Base-by-base conservation (phyloP, 2,113 vertebrate genomes). In the Antidorcas marsupialis region DNA sequence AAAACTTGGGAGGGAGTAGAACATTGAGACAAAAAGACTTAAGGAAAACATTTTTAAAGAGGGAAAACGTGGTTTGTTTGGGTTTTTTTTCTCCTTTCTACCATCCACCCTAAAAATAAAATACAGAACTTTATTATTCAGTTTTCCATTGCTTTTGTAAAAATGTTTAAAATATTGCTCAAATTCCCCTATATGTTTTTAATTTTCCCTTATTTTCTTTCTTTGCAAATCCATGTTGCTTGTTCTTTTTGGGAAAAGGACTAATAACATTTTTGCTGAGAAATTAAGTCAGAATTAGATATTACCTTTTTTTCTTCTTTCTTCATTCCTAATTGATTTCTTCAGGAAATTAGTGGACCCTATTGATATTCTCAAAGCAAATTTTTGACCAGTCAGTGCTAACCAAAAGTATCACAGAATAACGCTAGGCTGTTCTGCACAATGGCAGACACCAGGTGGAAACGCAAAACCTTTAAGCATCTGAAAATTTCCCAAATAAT, bases 151-250 rank as follows among this genome's bases (percentile, higher is more conserved):
- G 94, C 33, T 74, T 87, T 64, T 67, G 36, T 67, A 53, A 4
- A 85, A 50, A 94, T 88, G 13, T 82, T 97, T 64, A 59, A 86
- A 96, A 79, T 33, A 87, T 95, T 95, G 84, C 23, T 89, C 74
- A 45, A 64, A 52, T 39, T 39, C 39, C 23, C 25, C 23, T 94
- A 23, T 23, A 60, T 47, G 12, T 86, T 94, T 84, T 94, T 5
- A 84, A 30, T 92, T 95, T 88, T 71, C 25, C 23, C 25, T 60
- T 55, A 43, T 83, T 86, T 89, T 62, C n/a, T 60, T 60, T 84
- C 52, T 87, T 94, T 53, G 67, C 81, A 90, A 93, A 85, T 88
- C 23, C 30, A 62, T 50, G 19, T 82, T 47, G 55, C 25, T 74
- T n/a, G 5, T 43, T 94, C 25, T 87, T 25, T 62, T 57, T 28